Evolutionary conservation across 2,888 invertebrate species (phyloP).

Genomic region (Chironomus riparius): DNA sequence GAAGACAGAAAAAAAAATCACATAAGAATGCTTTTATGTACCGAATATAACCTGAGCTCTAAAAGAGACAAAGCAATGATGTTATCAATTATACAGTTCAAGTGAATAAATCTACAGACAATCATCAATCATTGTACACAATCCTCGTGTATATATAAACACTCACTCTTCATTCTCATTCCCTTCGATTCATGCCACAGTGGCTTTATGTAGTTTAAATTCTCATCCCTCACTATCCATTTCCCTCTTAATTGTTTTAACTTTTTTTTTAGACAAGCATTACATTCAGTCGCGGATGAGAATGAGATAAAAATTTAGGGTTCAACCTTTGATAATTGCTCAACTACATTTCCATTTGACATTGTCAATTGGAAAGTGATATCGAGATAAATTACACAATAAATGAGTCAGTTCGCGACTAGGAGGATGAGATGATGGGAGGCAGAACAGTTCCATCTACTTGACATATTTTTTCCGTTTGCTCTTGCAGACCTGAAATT

Average conservation of each 20-base stretch:
- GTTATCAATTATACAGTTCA: slow-evolving; percentile 27
- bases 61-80: slow-evolving; percentile 18
- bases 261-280: too few relatives aligned
- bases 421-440: too few relatives aligned
- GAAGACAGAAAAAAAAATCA: neutral
- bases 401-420: neutral
- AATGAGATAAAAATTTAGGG: too few relatives aligned
- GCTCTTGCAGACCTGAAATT: neutral
- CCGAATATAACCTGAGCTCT: neutral
- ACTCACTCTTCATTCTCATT: neutral
- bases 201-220: too few relatives aligned
- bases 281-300: too few relatives aligned
- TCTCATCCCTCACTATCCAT: too few relatives aligned
- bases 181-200: too few relatives aligned
- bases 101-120: slow-evolving; percentile 26
- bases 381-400: neutral
- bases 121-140: slow-evolving; percentile 23
- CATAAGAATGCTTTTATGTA: neutral
- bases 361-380: neutral
- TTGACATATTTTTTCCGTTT: too few relatives aligned
- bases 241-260: too few relatives aligned
- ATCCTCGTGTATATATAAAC: neutral
- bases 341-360: neutral
- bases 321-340: neutral
- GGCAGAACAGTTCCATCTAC: too few relatives aligned